These are phyloP conservation scores for Darevskia nairensis DNA, from an alignment of 2,797 vertebrate genomes.

Conservation along the genomic window DNA sequence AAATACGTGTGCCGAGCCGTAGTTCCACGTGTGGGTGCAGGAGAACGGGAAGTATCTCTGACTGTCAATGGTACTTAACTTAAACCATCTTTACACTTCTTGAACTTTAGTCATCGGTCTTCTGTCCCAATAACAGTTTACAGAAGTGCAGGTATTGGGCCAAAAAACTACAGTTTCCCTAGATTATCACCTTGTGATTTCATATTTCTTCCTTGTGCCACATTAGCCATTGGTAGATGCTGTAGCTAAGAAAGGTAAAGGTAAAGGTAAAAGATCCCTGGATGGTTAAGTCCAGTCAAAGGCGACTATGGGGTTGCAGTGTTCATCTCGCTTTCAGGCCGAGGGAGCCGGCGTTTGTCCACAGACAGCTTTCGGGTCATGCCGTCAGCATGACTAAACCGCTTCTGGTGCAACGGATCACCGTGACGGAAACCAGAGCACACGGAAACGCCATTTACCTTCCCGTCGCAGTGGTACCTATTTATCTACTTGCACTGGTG, in stretches of 20 bases:
- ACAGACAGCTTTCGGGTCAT: too few relatives aligned
- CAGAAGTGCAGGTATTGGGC: accelerated
- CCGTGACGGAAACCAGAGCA: too few relatives aligned
- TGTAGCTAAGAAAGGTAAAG: neutral
- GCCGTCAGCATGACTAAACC: too few relatives aligned
- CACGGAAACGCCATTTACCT: accelerated
- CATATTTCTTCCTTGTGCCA: neutral
- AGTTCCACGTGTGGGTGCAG: conserved; percentile 93
- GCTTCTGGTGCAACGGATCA: too few relatives aligned
- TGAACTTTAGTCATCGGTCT: accelerated
- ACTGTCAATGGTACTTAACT: conserved; percentile 92
- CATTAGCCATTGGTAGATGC: neutral
- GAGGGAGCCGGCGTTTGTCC: too few relatives aligned
- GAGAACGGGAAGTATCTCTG: conserved; percentile 94
- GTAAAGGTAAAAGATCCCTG: too few relatives aligned
- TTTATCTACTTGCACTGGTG: too few relatives aligned
- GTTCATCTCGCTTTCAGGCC: too few relatives aligned
- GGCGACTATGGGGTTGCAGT: too few relatives aligned
- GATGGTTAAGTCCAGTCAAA: too few relatives aligned
- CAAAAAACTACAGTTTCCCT: neutral
- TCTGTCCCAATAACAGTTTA: neutral
- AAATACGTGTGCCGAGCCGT: conserved; percentile 97
- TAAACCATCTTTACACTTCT: accelerated
- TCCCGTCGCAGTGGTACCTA: too few relatives aligned
- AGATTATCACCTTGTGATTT: neutral